Evolutionary conservation across 2,113 vertebrate genomes (phyloP).

Genomic region (Gallinago jamesoni): DNA sequence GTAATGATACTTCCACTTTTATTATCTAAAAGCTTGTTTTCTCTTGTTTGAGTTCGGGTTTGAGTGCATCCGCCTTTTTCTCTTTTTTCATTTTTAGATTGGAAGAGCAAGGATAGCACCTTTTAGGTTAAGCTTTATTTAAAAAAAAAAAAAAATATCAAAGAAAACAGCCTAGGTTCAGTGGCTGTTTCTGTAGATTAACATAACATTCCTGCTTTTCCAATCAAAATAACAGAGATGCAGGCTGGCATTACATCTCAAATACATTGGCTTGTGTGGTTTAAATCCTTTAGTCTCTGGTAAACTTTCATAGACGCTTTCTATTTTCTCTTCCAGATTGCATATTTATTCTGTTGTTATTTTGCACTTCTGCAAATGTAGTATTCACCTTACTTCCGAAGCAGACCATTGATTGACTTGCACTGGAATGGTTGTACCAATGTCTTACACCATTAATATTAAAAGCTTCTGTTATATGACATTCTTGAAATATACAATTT

Average conservation of each 20-base stretch:
- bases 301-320: neutral
- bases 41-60: neutral
- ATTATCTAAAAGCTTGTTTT: neutral
- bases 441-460: neutral
- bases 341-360: neutral
- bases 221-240: neutral
- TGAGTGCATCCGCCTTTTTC: neutral
- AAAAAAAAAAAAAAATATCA: neutral
- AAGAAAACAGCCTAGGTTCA: neutral
- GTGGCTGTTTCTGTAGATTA: neutral
- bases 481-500: neutral
- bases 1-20: neutral
- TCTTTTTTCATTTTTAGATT: neutral
- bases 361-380: neutral
- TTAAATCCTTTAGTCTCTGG: neutral
- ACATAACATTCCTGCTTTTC: neutral
- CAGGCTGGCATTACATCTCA: neutral
- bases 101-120: neutral
- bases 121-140: neutral
- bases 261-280: neutral
- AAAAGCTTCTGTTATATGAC: neutral
- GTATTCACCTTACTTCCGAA: neutral
- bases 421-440: neutral
- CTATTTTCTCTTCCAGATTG: neutral
- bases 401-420: neutral